Conservation (phyloP, 2,797 vertebrate genomes). For the Meriones psammophilus region DNA sequence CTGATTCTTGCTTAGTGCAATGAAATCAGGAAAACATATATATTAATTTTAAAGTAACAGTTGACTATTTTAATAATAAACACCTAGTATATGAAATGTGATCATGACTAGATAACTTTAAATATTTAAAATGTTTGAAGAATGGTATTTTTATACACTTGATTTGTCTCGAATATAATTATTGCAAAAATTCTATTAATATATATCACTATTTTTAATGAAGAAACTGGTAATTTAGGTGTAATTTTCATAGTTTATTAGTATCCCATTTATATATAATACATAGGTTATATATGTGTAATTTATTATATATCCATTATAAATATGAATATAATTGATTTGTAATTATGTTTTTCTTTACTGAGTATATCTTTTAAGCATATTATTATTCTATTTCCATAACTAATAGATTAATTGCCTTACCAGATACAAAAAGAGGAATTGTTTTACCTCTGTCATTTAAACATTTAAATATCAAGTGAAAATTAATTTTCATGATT, state of each 20-base stretch:
- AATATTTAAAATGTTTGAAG: neutral
- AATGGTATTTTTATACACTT: neutral
- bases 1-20: constrained; percentile 46
- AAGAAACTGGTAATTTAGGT: neutral
- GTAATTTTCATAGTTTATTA: constrained; percentile 1
- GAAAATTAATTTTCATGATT: neutral
- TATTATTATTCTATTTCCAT: neutral
- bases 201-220: neutral
- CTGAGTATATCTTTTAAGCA: constrained; percentile 14
- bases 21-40: constrained; percentile 27
- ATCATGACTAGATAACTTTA: neutral
- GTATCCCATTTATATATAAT: neutral
- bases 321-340: constrained; percentile 34
- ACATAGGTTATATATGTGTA: neutral
- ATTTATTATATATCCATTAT: neutral
- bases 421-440: neutral
- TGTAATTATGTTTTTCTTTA: neutral
- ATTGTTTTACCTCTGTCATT: neutral
- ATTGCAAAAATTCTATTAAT: constrained; percentile 38
- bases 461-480: constrained; percentile 12
- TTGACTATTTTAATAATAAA: neutral
- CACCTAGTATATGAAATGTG: neutral
- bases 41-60: constrained; percentile 35
- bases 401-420: neutral
- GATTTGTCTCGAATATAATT: constrained; percentile 12